Evolutionary conservation across 2,113 vertebrate genomes (phyloP).

Genomic region (Rhinichthys klamathensis): DNA sequence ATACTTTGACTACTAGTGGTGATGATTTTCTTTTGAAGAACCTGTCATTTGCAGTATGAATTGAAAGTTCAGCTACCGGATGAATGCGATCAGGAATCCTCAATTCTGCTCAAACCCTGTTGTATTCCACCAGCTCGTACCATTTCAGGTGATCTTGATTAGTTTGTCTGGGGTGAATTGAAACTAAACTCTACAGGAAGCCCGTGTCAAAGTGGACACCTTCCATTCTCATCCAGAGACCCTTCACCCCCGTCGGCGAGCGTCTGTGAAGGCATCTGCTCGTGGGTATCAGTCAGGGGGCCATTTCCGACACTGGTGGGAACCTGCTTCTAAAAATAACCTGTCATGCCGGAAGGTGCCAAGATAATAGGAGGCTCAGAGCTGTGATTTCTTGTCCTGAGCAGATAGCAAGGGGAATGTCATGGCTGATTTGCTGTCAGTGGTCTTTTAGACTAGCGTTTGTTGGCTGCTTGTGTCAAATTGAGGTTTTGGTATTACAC

Average conservation of each 20-base stretch:
- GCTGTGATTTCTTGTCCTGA: slow-evolving; percentile 12
- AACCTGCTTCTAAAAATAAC: slow-evolving; percentile 30
- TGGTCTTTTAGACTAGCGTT: not conserved
- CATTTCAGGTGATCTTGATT: not conserved
- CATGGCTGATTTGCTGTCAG: slow-evolving; percentile 2
- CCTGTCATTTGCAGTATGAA: not conserved
- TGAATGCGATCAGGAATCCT: not conserved
- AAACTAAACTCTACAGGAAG: not conserved
- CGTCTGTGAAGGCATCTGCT: slow-evolving; percentile 40
- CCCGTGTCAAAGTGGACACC: not conserved
- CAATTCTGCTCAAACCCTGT: too few relatives aligned
- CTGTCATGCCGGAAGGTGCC: not conserved
- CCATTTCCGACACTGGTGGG: slow-evolving; percentile 18
- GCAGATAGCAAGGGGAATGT: not conserved
- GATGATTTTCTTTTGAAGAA: not conserved
- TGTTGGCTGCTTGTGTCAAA: not conserved
- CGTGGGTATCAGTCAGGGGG: slow-evolving; percentile 1
- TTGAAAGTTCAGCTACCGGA: not conserved
- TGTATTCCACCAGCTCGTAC: not conserved
- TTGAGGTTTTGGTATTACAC: not conserved
- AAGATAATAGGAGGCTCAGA: slow-evolving; percentile 20
- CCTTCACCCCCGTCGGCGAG: not conserved
- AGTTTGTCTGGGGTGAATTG: not conserved
- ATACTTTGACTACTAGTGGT: not conserved
- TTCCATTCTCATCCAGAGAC: slow-evolving; percentile 13